Conservation (phyloP, 2,797 vertebrate genomes). For the Pangasius sanitwongsei region DNA sequence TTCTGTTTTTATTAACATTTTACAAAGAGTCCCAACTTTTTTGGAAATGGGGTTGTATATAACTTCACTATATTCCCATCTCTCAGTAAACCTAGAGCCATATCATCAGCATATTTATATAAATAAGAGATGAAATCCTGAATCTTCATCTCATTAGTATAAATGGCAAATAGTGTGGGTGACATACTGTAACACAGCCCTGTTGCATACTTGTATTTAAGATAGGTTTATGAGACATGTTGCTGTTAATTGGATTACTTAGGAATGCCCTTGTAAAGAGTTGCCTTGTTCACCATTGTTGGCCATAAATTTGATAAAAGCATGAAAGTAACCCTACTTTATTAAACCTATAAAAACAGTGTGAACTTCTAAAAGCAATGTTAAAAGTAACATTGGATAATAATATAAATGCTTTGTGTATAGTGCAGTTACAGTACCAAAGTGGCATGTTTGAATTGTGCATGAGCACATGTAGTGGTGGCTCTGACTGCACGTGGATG, state of each 20-base stretch:
- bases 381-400: not conserved
- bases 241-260: not conserved
- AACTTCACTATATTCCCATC: not conserved
- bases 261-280: not conserved
- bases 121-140: not conserved
- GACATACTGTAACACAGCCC: not conserved
- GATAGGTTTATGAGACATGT: not conserved
- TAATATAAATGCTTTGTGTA: not conserved
- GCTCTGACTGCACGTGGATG: not conserved
- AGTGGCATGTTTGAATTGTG: not conserved
- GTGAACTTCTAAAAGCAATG: not conserved
- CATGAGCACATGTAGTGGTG: not conserved
- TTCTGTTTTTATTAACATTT: too few relatives aligned
- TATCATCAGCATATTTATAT: not conserved
- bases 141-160: not conserved
- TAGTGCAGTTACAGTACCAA: not conserved
- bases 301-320: not conserved
- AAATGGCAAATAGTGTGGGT: not conserved
- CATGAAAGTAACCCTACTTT: not conserved
- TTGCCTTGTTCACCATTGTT: not conserved
- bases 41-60: too few relatives aligned
- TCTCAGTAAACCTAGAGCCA: too few relatives aligned
- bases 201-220: not conserved
- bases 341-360: not conserved
- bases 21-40: too few relatives aligned